A percentile compares a stretch with the other conserved stretches of the same genome.
Conservation (phyloP, 2,888 invertebrate genomes). For the Phaedon cochleariae region DNA sequence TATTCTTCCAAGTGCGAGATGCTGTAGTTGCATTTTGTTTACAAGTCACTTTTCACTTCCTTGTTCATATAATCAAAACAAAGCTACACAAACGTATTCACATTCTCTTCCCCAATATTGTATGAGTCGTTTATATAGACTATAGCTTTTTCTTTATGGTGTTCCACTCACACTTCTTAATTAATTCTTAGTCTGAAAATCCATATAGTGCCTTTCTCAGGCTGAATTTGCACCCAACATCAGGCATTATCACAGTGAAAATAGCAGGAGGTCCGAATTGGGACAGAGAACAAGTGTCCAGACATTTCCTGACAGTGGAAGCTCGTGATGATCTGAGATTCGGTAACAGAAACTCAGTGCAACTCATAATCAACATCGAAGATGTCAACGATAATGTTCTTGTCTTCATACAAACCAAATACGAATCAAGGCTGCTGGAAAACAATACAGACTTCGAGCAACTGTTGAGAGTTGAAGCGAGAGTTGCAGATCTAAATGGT, state of each 20-base stretch:
- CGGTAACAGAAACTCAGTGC: constrained; percentile 86
- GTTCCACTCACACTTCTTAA: too few relatives aligned
- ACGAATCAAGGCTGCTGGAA: constrained; percentile 84
- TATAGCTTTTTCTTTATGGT: too few relatives aligned
- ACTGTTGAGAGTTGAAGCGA: constrained; percentile 79
- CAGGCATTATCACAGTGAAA: constrained; percentile 87
- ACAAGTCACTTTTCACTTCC: too few relatives aligned
- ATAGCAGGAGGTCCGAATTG: constrained; percentile 78
- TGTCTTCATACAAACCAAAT: constrained; percentile 81
- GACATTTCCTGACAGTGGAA: constrained; percentile 87
- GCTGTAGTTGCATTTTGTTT: too few relatives aligned
- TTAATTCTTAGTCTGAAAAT: too few relatives aligned
- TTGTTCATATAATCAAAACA: too few relatives aligned
- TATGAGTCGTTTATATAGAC: too few relatives aligned
- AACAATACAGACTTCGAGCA: constrained; percentile 82
- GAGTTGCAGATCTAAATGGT: constrained; percentile 87
- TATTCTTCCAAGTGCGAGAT: too few relatives aligned
- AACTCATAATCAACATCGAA: constrained; percentile 81
- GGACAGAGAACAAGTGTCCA: constrained; percentile 84
- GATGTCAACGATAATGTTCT: constrained; percentile 94
- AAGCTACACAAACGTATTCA: too few relatives aligned
- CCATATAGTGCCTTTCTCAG: too few relatives aligned
- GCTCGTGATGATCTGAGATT: constrained; percentile 87
- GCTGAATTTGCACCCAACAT: constrained; percentile 78
- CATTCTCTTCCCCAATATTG: too few relatives aligned